A percentile compares a stretch with the other conserved stretches of the same genome.
Evolutionary conservation across 2,888 invertebrate species (phyloP).

Genomic region (Caenorhabditis zanzibari): DNA sequence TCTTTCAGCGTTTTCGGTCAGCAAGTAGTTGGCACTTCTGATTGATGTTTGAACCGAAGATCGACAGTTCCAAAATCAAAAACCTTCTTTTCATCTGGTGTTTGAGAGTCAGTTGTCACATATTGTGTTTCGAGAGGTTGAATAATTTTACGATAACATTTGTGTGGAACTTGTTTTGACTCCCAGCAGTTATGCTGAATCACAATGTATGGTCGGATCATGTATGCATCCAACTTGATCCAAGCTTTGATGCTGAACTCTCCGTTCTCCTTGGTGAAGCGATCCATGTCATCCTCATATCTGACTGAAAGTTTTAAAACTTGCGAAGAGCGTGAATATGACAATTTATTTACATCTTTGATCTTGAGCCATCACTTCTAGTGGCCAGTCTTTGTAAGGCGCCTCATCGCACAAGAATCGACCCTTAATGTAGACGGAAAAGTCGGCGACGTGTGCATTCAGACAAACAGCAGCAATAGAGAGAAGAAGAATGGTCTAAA

Average conservation of each 20-base stretch:
- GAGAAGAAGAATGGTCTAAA: constrained; percentile 21
- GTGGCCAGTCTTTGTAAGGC: constrained; percentile 15
- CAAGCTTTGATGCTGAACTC: constrained; percentile 28
- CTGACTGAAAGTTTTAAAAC: constrained; percentile 18
- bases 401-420: constrained; percentile 24
- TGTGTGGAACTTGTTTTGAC: constrained; percentile 14
- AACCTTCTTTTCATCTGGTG: constrained; percentile 15
- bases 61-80: constrained; percentile 40
- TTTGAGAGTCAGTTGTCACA: constrained; percentile 5
- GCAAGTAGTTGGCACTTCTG: constrained; percentile 12
- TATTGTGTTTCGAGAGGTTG: neutral
- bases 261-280: constrained; percentile 20
- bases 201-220: constrained; percentile 42
- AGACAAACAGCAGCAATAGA: neutral
- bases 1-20: neutral
- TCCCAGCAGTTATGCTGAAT: constrained; percentile 47
- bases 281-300: constrained; percentile 30
- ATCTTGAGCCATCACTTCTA: constrained; percentile 22
- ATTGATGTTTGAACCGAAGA: constrained; percentile 32
- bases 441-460: neutral
- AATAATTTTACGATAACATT: constrained; percentile 34
- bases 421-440: constrained; percentile 38
- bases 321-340: neutral
- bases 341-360: neutral
- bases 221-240: constrained; percentile 5